These are phyloP conservation scores for Drosophila pseudoobscura DNA, from an alignment of 1,140 invertebrate genomes.

Conservation along the genomic window DNA sequence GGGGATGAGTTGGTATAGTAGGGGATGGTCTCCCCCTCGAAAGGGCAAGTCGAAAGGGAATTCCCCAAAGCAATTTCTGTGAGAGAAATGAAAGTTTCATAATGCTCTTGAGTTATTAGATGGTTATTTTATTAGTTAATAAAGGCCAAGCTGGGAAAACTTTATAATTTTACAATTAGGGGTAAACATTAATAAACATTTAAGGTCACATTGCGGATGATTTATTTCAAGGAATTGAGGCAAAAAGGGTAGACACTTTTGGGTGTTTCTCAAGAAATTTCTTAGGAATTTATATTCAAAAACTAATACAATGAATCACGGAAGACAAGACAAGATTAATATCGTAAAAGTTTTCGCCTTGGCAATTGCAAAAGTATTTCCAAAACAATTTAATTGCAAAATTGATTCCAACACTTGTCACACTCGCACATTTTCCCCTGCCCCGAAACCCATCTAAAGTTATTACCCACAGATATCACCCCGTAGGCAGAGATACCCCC, in stretches of 20 bases:
- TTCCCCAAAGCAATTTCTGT: slow-evolving; percentile 45
- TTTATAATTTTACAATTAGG: slow-evolving; percentile 41
- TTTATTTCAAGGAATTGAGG: too few relatives aligned
- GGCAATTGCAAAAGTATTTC: slow-evolving; percentile 28
- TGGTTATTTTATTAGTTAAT: slow-evolving; percentile 45
- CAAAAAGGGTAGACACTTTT: too few relatives aligned
- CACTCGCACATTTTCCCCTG: slow-evolving; percentile 23
- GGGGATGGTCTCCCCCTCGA: not conserved
- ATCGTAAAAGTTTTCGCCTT: not conserved
- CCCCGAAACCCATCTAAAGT: too few relatives aligned
- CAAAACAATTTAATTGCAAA: slow-evolving; percentile 31
- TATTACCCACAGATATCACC: too few relatives aligned
- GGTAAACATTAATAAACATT: not conserved
- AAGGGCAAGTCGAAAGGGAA: slow-evolving; percentile 16
- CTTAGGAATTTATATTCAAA: too few relatives aligned
- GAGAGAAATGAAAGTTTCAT: slow-evolving; percentile 41
- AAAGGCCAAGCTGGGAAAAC: slow-evolving; percentile 18
- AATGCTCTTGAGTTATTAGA: slow-evolving; percentile 48
- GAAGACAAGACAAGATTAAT: too few relatives aligned
- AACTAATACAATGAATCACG: too few relatives aligned
- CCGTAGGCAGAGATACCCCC: slow-evolving; percentile 10
- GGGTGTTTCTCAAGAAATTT: too few relatives aligned
- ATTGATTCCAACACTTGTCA: slow-evolving; percentile 39
- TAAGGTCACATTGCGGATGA: too few relatives aligned
- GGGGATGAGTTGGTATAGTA: not conserved